Base-by-base conservation (phyloP, 1,140 invertebrate genomes). In the Drosophila ogumai region DNA sequence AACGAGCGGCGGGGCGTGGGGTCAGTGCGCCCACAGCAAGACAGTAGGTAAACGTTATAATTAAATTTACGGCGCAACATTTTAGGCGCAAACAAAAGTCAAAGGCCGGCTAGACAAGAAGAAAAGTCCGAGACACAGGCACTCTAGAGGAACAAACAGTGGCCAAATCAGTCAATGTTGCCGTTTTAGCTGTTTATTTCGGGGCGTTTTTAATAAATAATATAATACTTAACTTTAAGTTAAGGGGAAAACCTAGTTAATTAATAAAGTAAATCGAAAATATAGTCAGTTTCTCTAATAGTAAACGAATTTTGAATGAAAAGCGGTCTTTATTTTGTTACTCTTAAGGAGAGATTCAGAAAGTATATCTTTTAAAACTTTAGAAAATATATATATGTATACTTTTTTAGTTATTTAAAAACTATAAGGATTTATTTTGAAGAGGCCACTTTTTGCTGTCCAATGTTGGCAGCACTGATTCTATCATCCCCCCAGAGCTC, bases 1-100 rank as follows among this genome's bases (percentile, higher is more conserved):
- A 52, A 75, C 43, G 28, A 40, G 49, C 13, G 40, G 28, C 8
- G 10, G 13, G 8, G 15, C 0, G 6, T 19, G 34, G 31, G 12
- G 12, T 44, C 13, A 41, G 49, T 32, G 41, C 13, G 49, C 63
- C 73, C 60, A 58, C 28, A 63, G 47, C 19, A 22, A 65, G 56
- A 50, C 25, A 65, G 69, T 75, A 81, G 76, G 76, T 87, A 87
- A 87, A 87, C 71, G 75, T 63, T 82, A 76, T 87, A 87, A 87
- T 82, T 87, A 86, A 87, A 82, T 87, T 82, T 76, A 57, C 71
- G 75, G 50, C 55, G 31, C 38, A 65, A 50, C 67, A 66, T 82
- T 79, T 82, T 64, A 76, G 71, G 54, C 49, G 49, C 75, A 87
- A 82, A 81, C 69, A 86, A 86, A 73, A 72, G 69, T 65, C 50